Evolutionary conservation across 1,140 invertebrate genomes (phyloP).

Genomic region (Solen grandis): DNA sequence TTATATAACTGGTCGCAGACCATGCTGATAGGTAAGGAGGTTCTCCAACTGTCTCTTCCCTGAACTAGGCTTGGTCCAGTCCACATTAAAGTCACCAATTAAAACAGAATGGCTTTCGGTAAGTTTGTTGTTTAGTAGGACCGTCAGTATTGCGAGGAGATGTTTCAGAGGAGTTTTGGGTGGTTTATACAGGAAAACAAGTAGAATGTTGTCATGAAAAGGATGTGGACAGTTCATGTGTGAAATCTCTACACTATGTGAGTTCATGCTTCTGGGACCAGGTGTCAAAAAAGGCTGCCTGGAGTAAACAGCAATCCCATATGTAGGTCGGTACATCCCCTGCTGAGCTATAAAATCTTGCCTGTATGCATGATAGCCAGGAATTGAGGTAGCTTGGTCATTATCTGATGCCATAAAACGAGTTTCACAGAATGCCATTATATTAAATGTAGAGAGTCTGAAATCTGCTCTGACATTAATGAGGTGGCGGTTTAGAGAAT

Average conservation of each 20-base stretch:
- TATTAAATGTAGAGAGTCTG: conserved; percentile 8
- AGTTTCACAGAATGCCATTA: conserved; percentile 31
- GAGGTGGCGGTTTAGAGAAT: conserved; percentile 19
- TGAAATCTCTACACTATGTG: conserved; percentile 1
- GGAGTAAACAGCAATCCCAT: conserved; percentile 23
- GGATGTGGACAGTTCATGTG: background rate
- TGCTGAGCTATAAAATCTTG: background rate
- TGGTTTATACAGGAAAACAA: conserved; percentile 26
- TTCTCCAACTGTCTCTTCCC: no score
- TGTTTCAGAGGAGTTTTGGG: background rate
- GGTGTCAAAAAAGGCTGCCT: background rate
- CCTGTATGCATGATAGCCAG: background rate
- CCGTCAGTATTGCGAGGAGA: background rate
- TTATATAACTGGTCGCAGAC: background rate
- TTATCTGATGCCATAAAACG: background rate
- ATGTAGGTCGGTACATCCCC: background rate
- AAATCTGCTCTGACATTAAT: conserved; percentile 16
- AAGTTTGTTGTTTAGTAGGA: background rate
- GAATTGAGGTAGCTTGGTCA: background rate
- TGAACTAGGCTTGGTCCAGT: no score
- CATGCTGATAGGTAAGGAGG: no score
- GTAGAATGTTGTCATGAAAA: background rate
- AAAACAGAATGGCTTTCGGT: background rate
- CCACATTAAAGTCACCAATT: conserved; percentile 32
- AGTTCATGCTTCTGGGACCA: conserved; percentile 1